Evolutionary conservation across 2,113 vertebrate genomes (phyloP), one percentile per base, ranked within the genome.

Genomic region (Oryzias woworae): DNA sequence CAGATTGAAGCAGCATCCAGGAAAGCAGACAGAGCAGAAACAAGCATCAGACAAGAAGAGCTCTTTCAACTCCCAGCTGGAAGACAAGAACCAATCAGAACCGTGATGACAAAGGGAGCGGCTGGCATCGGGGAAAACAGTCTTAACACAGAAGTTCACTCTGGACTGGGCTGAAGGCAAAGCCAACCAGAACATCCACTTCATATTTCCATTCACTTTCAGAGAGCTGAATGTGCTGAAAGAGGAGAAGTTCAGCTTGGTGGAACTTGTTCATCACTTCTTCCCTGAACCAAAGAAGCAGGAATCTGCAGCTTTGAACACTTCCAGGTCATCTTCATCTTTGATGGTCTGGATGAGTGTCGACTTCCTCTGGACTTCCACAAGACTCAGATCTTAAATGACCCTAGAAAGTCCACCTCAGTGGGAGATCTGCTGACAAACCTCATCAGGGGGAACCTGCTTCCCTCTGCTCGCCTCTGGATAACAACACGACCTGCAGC

Each of bases 1-100:
- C 58, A 53, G 61, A 73, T 85, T 12, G 83, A 84, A 72, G 42
- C 28, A 49, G 17, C 66, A 16, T 77, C 44, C 53, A 71, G 59
- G 62, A 77, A 6, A 57, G 18, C 31, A 67, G n/a, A 64, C 61
- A 64, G 43, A 54, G 18, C 47, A 48, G 47, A 48, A 48, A 48
- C n/a, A 18, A 48, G n/a, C 17, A 48, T 48, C 47, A 48, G 47
- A 48, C 47, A 18, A 18, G 47, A 48, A 48, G 47, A 48, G n/a
- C n/a, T 48, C n/a, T 48, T 18, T 48, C 4, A 48, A 48, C 18
- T 48, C 47, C 47, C 47, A 48, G 6, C 18, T 48, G 47, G 47
- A 48, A 48, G 47, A 48, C n/a, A 48, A 12, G 47, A 48, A 48
- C 47, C 47, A 48, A 48, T 48, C 47, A 48, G 47, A 48, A 48